Evolutionary conservation across 2,113 vertebrate genomes (phyloP).

Genomic region (Ancistrus triradiatus): DNA sequence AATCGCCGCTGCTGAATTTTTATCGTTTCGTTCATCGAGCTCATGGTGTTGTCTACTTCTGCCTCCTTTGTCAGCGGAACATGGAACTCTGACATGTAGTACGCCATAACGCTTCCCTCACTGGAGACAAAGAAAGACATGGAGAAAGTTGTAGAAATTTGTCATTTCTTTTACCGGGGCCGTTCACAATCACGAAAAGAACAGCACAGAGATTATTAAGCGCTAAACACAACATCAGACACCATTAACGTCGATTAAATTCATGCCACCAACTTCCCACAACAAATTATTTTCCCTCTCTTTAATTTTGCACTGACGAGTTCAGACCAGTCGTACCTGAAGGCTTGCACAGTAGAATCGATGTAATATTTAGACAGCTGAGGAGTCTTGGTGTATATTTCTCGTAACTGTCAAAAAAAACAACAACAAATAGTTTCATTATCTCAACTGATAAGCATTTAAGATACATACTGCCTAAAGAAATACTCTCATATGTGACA

Average conservation of each 20-base stretch:
- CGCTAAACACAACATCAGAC: too few relatives aligned
- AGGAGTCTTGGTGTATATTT: conserved; percentile 53
- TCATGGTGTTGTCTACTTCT: conserved; percentile 52
- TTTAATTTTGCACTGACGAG: too few relatives aligned
- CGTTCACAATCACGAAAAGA: too few relatives aligned
- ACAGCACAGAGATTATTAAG: too few relatives aligned
- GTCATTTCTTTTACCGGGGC: too few relatives aligned
- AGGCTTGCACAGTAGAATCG: conserved; percentile 61
- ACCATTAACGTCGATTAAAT: too few relatives aligned
- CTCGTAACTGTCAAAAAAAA: conserved; percentile 56
- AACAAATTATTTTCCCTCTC: too few relatives aligned
- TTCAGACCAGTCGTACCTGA: conserved; percentile 71
- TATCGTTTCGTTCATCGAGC: conserved; percentile 23
- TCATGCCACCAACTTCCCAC: too few relatives aligned
- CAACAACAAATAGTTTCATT: background rate
- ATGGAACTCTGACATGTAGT: conserved; percentile 70
- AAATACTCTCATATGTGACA: too few relatives aligned
- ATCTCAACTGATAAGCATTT: background rate
- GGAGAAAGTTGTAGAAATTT: too few relatives aligned
- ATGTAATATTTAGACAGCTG: conserved; percentile 62
- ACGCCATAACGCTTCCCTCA: conserved; percentile 71
- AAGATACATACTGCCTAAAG: too few relatives aligned
- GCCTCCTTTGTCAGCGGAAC: conserved; percentile 53
- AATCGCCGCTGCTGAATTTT: conserved; percentile 25
- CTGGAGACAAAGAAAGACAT: conserved; percentile 42